A percentile compares a stretch with the other conserved stretches of the same genome.
phyloP scores from a whole-genome alignment of 1,140 invertebrate species.

The Cepaea nemoralis region DNA sequence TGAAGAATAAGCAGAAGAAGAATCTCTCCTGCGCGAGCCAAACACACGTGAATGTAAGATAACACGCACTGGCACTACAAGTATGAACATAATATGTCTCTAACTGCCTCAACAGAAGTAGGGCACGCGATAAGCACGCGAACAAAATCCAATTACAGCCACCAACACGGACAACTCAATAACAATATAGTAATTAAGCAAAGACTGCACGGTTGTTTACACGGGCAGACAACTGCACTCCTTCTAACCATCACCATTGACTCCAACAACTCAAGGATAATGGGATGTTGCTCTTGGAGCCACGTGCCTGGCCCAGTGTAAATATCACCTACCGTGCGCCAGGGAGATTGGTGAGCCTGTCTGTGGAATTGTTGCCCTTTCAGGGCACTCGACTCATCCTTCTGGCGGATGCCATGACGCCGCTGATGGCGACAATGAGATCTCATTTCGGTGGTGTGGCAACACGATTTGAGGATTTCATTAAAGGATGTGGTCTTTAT shows the following conservation, averaged over 20 bases:
- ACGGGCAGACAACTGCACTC: not conserved
- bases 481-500: not conserved
- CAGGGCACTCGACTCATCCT: not conserved
- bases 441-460: not conserved
- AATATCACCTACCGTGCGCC: constrained; percentile 10
- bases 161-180: not conserved
- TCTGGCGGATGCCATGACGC: not conserved
- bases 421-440: not conserved
- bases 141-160: constrained; percentile 2
- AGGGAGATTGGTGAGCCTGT: not conserved
- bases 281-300: not conserved
- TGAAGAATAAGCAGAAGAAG: too few relatives aligned
- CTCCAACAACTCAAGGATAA: not conserved
- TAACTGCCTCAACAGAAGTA: not conserved
- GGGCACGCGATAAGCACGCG: not conserved
- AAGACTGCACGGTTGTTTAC: not conserved
- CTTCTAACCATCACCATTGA: not conserved
- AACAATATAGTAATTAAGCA: constrained; percentile 17
- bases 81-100: too few relatives aligned
- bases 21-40: too few relatives aligned
- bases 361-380: not conserved
- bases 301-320: constrained; percentile 20
- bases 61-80: too few relatives aligned
- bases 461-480: not conserved
- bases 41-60: too few relatives aligned